Conservation (phyloP, 2,113 vertebrate species). For the Albula glossodonta region DNA sequence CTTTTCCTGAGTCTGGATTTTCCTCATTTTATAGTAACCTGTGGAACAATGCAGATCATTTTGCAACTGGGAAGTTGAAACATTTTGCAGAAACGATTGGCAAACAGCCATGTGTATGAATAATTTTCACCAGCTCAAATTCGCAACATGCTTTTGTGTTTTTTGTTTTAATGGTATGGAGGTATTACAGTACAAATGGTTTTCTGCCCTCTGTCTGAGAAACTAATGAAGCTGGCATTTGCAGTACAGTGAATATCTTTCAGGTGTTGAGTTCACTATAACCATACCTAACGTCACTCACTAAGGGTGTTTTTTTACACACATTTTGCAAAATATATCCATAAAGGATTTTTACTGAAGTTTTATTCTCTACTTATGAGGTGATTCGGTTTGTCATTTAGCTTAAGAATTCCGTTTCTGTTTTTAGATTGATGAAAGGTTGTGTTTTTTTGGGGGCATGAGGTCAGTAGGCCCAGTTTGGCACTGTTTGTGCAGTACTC, state of each 20-base stretch:
- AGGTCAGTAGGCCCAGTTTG: conserved; percentile 56
- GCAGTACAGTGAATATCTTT: conserved; percentile 53
- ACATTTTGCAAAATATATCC: conserved; percentile 42
- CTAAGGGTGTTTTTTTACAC: conserved; percentile 40
- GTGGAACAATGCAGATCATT: neutral
- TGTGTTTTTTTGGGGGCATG: conserved; percentile 36
- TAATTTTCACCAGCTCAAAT: neutral
- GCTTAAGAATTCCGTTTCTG: conserved; percentile 4
- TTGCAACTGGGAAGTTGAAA: neutral
- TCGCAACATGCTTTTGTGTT: neutral
- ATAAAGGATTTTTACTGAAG: conserved; percentile 57
- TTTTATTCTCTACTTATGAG: conserved; percentile 43
- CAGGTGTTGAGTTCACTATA: conserved; percentile 33
- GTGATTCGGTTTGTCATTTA: conserved; percentile 41
- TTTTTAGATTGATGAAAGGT: neutral
- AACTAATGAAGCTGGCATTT: conserved; percentile 54
- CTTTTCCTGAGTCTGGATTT: neutral
- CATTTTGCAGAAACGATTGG: neutral
- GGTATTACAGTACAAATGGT: conserved; percentile 19
- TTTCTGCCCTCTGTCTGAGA: conserved; percentile 28
- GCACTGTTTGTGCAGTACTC: conserved; percentile 62
- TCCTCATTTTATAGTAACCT: neutral
- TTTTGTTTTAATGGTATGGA: conserved; percentile 30
- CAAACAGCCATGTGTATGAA: neutral
- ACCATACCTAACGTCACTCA: conserved; percentile 43